Percentiles rank a stretch among this genome's conserved stretches.
phyloP scores from a whole-genome alignment of 2,888 invertebrate species.

The Diaperis boleti region DNA sequence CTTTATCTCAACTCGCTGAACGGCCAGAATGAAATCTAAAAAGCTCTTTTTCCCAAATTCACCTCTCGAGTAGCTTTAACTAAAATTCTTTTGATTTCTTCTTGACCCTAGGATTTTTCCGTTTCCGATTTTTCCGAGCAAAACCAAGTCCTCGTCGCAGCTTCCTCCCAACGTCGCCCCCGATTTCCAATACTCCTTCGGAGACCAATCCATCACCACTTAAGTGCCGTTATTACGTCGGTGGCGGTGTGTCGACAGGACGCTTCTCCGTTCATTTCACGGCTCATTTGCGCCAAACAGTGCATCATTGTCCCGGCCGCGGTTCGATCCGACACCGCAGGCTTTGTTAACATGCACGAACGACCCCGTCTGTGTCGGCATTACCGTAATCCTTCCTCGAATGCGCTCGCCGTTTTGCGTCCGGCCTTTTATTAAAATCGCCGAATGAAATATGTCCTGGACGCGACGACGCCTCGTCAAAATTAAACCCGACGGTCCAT shows the following conservation, averaged over 20 bases:
- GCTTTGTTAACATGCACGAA: constrained; percentile 42
- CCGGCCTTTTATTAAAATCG: constrained; percentile 38
- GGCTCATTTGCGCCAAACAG: constrained; percentile 40
- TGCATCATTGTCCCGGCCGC: constrained; percentile 38
- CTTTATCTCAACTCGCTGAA: too few species aligned
- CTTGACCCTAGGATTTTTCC: too few species aligned
- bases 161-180: too few species aligned
- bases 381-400: constrained; percentile 39
- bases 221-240: constrained; percentile 20
- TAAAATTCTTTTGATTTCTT: too few species aligned
- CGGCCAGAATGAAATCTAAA: too few species aligned
- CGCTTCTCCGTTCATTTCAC: constrained; percentile 35
- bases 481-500: too few species aligned
- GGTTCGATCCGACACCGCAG: constrained; percentile 32
- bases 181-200: constrained; percentile 3
- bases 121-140: too few species aligned
- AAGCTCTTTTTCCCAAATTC: too few species aligned
- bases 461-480: too few species aligned
- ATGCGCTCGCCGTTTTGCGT: constrained; percentile 29
- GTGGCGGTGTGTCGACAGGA: constrained; percentile 26
- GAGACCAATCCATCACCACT: constrained; percentile 14
- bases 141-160: too few species aligned
- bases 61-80: too few species aligned
- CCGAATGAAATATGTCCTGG: constrained; percentile 36
- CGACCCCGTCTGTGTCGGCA: constrained; percentile 31